Conservation (phyloP, 2,113 vertebrate species). For the Euleptes europaea region DNA sequence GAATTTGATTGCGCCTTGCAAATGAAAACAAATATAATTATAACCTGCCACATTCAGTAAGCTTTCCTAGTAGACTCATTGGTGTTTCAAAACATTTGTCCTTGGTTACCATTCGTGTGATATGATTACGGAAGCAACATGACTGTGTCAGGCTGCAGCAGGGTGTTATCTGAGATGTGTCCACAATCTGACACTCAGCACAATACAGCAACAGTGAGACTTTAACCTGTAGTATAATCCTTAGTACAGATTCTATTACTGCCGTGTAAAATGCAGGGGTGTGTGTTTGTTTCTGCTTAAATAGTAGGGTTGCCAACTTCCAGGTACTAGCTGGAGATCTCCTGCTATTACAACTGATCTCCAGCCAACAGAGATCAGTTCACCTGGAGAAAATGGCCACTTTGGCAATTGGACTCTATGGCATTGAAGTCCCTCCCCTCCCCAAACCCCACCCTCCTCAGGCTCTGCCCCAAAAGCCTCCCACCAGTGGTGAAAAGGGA, state of each 20-base stretch:
- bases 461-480: no score
- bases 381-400: no score
- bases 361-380: no score
- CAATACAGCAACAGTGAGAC: slow-evolving; percentile 1
- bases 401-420: no score
- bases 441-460: no score
- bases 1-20: slow-evolving; percentile 5
- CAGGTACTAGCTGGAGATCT: no score
- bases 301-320: no score
- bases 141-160: not conserved
- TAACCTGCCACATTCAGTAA: not conserved
- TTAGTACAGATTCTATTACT: slow-evolving; percentile 1
- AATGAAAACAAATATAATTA: not conserved
- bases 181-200: not conserved
- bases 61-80: not conserved
- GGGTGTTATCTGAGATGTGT: not conserved
- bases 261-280: not conserved
- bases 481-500: no score
- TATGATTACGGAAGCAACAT: not conserved
- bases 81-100: slow-evolving; percentile 2
- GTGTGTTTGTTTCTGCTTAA: not conserved
- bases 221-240: slow-evolving; percentile 5
- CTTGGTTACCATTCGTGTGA: not conserved
- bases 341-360: no score
- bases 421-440: no score